Percentiles rank a stretch among this genome's conserved stretches.
These are phyloP conservation scores for Neomonachus schauinslandi DNA, from an alignment of 2,113 vertebrate species.

Conservation along the genomic window DNA sequence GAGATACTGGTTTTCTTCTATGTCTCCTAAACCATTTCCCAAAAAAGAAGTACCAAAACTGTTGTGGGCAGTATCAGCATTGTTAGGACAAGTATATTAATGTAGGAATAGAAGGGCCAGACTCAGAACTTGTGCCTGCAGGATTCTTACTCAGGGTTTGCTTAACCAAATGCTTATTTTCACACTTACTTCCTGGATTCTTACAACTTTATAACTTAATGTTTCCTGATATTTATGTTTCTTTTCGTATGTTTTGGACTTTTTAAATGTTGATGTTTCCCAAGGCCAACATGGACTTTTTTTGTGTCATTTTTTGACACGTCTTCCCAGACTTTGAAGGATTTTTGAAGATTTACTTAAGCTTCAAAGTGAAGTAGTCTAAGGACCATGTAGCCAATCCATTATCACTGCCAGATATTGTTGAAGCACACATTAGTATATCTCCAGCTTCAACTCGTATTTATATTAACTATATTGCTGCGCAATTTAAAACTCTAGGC, in stretches of 20 bases:
- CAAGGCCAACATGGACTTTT: background rate
- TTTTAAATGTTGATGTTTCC: background rate
- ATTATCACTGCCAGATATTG: background rate
- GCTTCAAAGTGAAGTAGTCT: background rate
- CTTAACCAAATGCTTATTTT: background rate
- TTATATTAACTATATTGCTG: background rate
- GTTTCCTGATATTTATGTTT: background rate
- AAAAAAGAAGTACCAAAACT: background rate
- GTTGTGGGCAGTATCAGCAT: background rate
- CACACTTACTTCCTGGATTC: background rate
- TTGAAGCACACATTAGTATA: background rate
- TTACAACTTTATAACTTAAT: background rate
- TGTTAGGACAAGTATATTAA: background rate
- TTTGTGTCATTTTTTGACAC: conserved; percentile 30
- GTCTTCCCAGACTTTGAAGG: background rate
- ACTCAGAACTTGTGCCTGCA: background rate
- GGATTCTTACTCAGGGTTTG: background rate
- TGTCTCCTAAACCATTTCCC: background rate
- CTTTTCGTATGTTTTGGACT: background rate
- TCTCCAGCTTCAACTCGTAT: background rate
- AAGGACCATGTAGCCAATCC: background rate
- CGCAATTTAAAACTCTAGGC: background rate
- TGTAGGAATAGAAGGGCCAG: background rate
- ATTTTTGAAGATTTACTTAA: conserved; percentile 13
- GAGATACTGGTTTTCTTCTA: background rate